phyloP scores from a whole-genome alignment of 2,888 invertebrate species.

The Holacanthella duospinosa region DNA sequence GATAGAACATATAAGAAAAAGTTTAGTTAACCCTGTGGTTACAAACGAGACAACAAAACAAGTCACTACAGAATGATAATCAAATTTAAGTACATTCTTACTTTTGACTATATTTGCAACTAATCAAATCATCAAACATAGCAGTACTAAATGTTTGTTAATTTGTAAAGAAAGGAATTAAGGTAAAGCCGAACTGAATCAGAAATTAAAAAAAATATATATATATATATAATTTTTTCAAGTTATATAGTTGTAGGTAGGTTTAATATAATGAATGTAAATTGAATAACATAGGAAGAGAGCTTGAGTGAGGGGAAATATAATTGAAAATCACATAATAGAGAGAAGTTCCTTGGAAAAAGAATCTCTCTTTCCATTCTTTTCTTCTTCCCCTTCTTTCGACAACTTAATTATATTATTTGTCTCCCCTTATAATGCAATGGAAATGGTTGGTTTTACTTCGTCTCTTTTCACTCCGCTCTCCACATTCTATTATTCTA shows the following conservation, averaged over 20 bases:
- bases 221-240: no score
- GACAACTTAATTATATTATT: slow-evolving; percentile 6
- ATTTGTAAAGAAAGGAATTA: no score
- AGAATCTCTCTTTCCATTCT: background rate
- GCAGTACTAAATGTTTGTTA: no score
- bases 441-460: background rate
- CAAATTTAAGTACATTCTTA: no score
- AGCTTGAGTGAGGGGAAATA: background rate
- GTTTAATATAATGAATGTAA: background rate
- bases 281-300: background rate
- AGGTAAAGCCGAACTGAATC: no score
- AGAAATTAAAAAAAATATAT: no score
- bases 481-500: slow-evolving; percentile 3
- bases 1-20: no score
- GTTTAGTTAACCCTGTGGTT: no score
- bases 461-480: slow-evolving; percentile 1
- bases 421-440: background rate
- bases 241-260: background rate
- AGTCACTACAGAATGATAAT: no score
- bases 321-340: slow-evolving; percentile 6
- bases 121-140: no score
- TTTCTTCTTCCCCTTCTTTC: background rate
- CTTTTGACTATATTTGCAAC: no score
- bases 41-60: no score
- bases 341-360: slow-evolving; percentile 1